Evolutionary conservation across 2,113 vertebrate species (phyloP).

Genomic region (Beaufortia kweichowensis): DNA sequence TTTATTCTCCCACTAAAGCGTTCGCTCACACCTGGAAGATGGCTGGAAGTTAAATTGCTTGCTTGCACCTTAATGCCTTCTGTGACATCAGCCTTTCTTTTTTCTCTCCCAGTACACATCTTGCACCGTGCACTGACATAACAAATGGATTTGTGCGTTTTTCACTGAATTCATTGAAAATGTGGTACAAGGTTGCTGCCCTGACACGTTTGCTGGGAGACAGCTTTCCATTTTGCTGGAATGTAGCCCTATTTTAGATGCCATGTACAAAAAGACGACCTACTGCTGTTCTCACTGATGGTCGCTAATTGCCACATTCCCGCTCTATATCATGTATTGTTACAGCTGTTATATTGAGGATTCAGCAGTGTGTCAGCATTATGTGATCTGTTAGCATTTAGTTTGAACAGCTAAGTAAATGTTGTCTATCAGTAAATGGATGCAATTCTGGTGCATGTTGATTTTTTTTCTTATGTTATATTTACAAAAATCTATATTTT

Average conservation of each 20-base stretch:
- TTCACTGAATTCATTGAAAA: conserved; percentile 32
- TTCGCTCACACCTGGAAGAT: conserved; percentile 5
- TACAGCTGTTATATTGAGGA: conserved; percentile 4
- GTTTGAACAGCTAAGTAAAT: neutral
- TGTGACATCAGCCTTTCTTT: conserved; percentile 32
- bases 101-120: neutral
- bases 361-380: neutral
- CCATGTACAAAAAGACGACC: neutral
- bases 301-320: conserved; percentile 19
- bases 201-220: conserved; percentile 19
- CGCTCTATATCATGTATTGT: conserved; percentile 27
- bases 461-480: neutral
- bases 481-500: neutral
- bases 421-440: neutral
- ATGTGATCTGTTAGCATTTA: neutral
- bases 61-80: conserved; percentile 6
- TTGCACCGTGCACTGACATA: conserved; percentile 7
- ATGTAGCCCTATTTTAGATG: conserved; percentile 19
- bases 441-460: neutral
- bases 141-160: conserved; percentile 44
- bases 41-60: conserved; percentile 22
- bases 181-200: conserved; percentile 32
- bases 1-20: neutral
- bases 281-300: conserved; percentile 30
- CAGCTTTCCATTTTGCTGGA: conserved; percentile 35